These are phyloP conservation scores for Macropis europaea DNA, from an alignment of 2,888 invertebrate species.

Conservation along the genomic window DNA sequence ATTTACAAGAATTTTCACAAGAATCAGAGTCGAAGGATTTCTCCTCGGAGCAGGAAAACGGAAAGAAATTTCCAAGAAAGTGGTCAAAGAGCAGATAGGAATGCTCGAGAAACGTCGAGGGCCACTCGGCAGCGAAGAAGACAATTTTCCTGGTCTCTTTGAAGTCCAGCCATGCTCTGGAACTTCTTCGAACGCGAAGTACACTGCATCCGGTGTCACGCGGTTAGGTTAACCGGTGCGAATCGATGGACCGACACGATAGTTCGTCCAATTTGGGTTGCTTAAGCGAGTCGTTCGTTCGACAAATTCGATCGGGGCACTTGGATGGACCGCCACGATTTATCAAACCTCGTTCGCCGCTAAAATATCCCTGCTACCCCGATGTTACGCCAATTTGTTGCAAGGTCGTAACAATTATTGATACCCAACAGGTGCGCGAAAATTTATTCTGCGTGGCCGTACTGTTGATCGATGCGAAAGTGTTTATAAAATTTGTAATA, in stretches of 20 bases:
- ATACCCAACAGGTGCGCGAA: background rate
- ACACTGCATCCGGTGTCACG: conserved; percentile 1
- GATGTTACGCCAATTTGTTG: background rate
- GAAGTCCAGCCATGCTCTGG: background rate
- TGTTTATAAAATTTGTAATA: no score
- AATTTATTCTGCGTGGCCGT: no score
- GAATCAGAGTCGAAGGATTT: no score
- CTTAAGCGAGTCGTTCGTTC: background rate
- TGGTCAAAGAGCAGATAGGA: background rate
- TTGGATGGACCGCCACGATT: conserved; percentile 19
- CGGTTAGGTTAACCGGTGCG: background rate
- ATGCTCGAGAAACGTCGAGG: background rate
- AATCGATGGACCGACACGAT: background rate
- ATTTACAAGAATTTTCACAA: no score
- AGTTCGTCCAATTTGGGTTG: conserved; percentile 3
- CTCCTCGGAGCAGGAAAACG: no score
- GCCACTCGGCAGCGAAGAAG: background rate
- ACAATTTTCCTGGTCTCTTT: background rate
- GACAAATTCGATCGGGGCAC: conserved; percentile 21
- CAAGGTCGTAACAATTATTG: background rate
- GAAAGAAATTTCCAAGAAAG: background rate
- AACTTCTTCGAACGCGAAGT: background rate
- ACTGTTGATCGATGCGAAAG: no score
- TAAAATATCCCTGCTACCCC: background rate
- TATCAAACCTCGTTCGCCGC: conserved; percentile 6